phyloP scores from a whole-genome alignment of 2,113 vertebrate genomes.

The Haemorhous mexicanus region DNA sequence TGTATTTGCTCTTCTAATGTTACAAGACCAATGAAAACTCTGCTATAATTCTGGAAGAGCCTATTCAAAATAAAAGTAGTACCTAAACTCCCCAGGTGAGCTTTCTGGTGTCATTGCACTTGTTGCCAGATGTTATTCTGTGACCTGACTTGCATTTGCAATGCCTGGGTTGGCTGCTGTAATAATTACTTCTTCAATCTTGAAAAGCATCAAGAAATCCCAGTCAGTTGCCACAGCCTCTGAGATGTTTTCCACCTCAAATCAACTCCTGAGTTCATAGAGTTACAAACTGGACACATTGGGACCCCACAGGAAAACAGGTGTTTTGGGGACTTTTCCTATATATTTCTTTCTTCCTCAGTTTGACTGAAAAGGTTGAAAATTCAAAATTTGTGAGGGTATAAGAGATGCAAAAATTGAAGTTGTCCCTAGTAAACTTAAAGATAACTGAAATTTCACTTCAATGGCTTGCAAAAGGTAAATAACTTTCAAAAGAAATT shows the following conservation, averaged over 20 bases:
- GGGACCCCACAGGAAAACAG: not conserved
- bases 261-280: not conserved
- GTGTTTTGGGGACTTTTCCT: not conserved
- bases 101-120: not conserved
- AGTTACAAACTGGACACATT: not conserved
- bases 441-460: not conserved
- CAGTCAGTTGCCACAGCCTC: not conserved
- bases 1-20: not conserved
- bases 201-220: not conserved
- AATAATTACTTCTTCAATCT: not conserved
- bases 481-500: not conserved
- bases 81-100: not conserved
- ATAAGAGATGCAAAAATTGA: not conserved
- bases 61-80: not conserved
- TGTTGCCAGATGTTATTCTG: not conserved
- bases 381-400: not conserved
- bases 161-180: not conserved
- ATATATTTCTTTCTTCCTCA: not conserved
- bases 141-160: not conserved
- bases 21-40: not conserved
- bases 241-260: not conserved
- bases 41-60: not conserved
- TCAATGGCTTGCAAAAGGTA: not conserved
- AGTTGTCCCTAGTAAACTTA: not conserved
- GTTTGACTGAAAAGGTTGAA: not conserved